Conservation (phyloP, 1,140 invertebrate genomes). For the Achatina immaculata region DNA sequence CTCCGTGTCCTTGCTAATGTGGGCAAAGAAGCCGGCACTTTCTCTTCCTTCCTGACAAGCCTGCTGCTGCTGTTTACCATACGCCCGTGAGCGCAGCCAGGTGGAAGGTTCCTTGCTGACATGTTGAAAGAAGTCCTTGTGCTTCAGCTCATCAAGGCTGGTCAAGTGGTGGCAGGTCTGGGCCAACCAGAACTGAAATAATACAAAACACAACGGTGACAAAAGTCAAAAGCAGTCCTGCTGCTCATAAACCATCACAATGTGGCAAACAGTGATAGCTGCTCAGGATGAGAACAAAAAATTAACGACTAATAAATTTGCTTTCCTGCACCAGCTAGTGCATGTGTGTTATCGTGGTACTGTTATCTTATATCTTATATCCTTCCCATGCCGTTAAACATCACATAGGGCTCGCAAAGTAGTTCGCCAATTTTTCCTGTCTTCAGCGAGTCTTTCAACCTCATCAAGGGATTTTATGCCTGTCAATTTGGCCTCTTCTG, state of each 20-base stretch:
- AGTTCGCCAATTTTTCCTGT: too few relatives aligned
- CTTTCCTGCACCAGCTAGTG: too few relatives aligned
- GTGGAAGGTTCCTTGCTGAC: constrained; percentile 29
- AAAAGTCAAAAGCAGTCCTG: too few relatives aligned
- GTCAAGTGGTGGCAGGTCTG: constrained; percentile 9
- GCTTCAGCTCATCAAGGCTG: constrained; percentile 15
- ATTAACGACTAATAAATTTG: too few relatives aligned
- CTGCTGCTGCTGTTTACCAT: neutral
- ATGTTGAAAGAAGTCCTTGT: constrained; percentile 27
- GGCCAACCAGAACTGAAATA: constrained; percentile 24
- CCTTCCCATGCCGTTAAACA: too few relatives aligned
- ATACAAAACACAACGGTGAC: neutral
- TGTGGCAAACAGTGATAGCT: neutral
- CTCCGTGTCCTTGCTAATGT: neutral
- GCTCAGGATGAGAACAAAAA: too few relatives aligned
- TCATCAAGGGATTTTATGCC: too few relatives aligned
- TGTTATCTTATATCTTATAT: too few relatives aligned
- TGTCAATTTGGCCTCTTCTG: too few relatives aligned
- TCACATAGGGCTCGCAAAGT: too few relatives aligned
- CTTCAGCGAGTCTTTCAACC: too few relatives aligned
- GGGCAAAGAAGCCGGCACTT: neutral
- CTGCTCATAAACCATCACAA: neutral
- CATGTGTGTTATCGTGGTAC: too few relatives aligned
- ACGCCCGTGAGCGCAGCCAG: constrained; percentile 20
- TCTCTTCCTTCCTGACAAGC: neutral